Conservation (phyloP, 1,140 invertebrate genomes). For the Cherax destructor region DNA sequence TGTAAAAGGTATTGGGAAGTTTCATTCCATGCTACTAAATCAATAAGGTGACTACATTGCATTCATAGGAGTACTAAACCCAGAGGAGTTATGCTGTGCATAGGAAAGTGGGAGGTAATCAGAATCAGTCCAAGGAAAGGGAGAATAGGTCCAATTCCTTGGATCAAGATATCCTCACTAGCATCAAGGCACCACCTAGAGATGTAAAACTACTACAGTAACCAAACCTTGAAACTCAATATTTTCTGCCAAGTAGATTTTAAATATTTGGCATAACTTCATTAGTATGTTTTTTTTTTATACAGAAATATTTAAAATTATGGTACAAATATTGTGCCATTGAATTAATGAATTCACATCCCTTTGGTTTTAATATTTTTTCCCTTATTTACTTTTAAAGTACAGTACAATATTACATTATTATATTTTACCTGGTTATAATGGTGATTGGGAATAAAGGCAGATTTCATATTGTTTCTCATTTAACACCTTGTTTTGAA, state of each 20-base stretch:
- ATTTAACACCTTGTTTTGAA: background rate
- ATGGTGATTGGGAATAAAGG: slow-evolving; percentile 1
- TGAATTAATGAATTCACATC: background rate
- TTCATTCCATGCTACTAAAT: background rate
- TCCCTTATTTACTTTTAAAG: background rate
- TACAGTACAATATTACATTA: background rate
- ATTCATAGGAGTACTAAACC: too few species aligned
- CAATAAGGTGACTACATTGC: background rate
- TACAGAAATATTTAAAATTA: background rate
- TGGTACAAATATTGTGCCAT: background rate
- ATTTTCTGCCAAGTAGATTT: background rate
- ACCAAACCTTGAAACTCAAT: too few species aligned
- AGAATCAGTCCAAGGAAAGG: too few species aligned
- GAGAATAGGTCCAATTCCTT: too few species aligned
- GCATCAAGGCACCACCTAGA: too few species aligned
- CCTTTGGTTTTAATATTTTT: background rate
- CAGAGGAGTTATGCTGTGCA: too few species aligned
- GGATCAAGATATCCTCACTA: too few species aligned
- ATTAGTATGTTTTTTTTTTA: background rate
- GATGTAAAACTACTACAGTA: too few species aligned
- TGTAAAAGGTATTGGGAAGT: background rate
- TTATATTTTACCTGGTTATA: background rate
- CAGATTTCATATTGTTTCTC: background rate
- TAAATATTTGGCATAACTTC: background rate
- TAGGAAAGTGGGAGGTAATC: too few species aligned